Percentiles rank a stretch among this genome's conserved stretches.
Evolutionary conservation across 2,888 invertebrate genomes (phyloP).

Genomic region (Ernsta delagoae): DNA sequence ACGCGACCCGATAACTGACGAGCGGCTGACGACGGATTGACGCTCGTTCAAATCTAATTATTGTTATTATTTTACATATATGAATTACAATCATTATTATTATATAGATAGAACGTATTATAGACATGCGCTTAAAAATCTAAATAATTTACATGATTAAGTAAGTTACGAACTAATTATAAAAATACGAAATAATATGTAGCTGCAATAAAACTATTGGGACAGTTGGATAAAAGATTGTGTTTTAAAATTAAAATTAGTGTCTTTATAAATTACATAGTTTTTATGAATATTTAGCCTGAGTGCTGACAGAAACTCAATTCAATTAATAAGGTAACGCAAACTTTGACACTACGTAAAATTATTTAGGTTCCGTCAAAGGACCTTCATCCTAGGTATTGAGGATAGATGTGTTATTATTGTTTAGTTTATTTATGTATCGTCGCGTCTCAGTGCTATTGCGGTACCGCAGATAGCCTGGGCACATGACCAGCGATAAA

Average conservation of each 20-base stretch:
- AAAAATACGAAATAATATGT: too few relatives aligned
- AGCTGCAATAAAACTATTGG: too few relatives aligned
- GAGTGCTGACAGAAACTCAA: background rate
- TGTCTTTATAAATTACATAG: too few relatives aligned
- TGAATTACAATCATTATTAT: too few relatives aligned
- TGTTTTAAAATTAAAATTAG: too few relatives aligned
- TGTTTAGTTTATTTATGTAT: slow-evolving; percentile 29
- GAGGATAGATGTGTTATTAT: slow-evolving; percentile 2
- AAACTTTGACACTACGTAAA: background rate
- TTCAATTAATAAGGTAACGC: background rate
- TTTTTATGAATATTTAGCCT: background rate
- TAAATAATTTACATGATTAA: too few relatives aligned
- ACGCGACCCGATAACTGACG: slow-evolving; percentile 40
- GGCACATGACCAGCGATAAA: slow-evolving; percentile 43
- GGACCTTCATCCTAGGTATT: slow-evolving; percentile 3
- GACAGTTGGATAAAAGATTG: too few relatives aligned
- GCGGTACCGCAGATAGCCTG: slow-evolving; percentile 36
- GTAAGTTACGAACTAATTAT: too few relatives aligned
- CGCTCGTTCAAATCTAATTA: slow-evolving; percentile 12
- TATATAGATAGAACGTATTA: too few relatives aligned
- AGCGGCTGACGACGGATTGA: slow-evolving; percentile 32
- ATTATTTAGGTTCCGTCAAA: background rate
- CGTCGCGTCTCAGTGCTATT: slow-evolving; percentile 12
- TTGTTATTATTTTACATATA: too few relatives aligned
- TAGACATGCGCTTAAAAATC: too few relatives aligned